These are phyloP conservation scores for Parapristionchus giblindavisi DNA, from an alignment of 2,888 invertebrate genomes.

Conservation along the genomic window DNA sequence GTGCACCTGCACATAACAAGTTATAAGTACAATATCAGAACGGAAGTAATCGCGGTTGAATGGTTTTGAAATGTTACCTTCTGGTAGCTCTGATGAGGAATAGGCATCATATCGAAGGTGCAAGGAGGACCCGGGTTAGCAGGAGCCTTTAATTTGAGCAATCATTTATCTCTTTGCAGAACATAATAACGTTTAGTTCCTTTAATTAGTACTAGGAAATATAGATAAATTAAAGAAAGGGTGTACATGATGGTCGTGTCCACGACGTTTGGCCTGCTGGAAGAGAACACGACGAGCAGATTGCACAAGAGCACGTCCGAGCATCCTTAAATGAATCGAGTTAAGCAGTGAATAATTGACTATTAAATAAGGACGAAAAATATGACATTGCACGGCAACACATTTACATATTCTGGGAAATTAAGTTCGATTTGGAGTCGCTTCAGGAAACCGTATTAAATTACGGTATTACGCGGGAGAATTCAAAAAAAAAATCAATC, in stretches of 20 bases:
- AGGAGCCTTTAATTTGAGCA: conserved; percentile 41
- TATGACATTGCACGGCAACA: background rate
- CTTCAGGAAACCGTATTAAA: too few species aligned
- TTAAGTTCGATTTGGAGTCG: too few species aligned
- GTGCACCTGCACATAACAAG: conserved; percentile 49
- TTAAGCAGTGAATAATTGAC: too few species aligned
- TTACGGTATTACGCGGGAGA: too few species aligned
- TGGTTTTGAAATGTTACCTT: too few species aligned
- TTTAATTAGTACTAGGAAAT: background rate
- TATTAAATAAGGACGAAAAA: background rate
- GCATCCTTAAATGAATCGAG: conserved; percentile 29
- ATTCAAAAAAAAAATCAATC: too few species aligned
- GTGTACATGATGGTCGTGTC: conserved; percentile 4
- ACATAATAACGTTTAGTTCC: background rate
- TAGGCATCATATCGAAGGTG: conserved; percentile 58
- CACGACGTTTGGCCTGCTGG: conserved; percentile 30
- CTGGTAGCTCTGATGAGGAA: conserved; percentile 60
- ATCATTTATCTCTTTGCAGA: background rate
- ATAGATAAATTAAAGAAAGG: too few species aligned
- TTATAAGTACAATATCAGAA: background rate
- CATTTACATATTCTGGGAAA: too few species aligned
- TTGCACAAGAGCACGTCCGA: conserved; percentile 26
- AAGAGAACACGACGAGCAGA: conserved; percentile 21
- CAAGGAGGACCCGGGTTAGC: conserved; percentile 59
- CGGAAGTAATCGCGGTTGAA: too few species aligned